Conservation (phyloP, 2,797 vertebrate species). For the Ceryle rudis region DNA sequence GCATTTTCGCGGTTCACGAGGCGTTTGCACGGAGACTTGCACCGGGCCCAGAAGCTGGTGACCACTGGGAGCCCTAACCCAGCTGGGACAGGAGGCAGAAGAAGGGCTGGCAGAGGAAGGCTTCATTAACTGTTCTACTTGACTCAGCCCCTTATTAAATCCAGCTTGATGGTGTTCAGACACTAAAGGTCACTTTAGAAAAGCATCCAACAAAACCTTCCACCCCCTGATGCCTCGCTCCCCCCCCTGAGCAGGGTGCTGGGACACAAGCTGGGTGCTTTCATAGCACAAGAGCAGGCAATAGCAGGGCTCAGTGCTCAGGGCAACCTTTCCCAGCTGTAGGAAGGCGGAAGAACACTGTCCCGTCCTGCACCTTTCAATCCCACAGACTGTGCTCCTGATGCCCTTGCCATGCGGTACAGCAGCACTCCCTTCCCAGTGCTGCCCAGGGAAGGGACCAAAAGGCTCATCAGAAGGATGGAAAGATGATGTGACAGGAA, state of each 20-base stretch:
- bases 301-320: not conserved
- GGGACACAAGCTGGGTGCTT: rapidly evolving
- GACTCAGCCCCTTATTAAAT: not conserved
- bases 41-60: too few species aligned
- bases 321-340: not conserved
- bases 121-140: not conserved
- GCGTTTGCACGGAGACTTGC: not conserved
- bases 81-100: not conserved
- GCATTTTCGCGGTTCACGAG: not conserved
- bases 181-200: not conserved
- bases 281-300: rapidly evolving
- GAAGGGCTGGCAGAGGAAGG: not conserved
- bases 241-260: not conserved
- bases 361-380: not conserved
- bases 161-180: not conserved
- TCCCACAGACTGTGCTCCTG: not conserved
- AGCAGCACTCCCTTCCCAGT: not conserved
- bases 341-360: not conserved
- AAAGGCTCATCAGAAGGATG: not conserved
- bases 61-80: rapidly evolving
- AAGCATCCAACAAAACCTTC: not conserved
- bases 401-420: rapidly evolving
- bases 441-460: not conserved
- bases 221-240: not conserved
- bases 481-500: not conserved